These are phyloP conservation scores for Halcyon badia DNA, from an alignment of 2,797 vertebrate genomes.

Conservation along the genomic window DNA sequence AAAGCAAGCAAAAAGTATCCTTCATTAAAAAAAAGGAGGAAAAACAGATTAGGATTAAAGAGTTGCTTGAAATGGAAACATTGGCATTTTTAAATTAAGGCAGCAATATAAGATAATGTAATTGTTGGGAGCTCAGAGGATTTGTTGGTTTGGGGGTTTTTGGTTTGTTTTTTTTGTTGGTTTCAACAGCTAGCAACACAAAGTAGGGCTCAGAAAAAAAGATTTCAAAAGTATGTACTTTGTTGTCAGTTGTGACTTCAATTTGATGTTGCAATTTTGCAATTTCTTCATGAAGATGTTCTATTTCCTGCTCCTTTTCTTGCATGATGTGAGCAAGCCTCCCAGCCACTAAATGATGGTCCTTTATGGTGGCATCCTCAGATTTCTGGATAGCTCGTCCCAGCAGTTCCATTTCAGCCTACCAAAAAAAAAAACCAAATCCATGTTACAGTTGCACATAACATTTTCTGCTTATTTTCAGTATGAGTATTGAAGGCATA, in stretches of 20 bases:
- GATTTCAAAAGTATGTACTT: constrained; percentile 81
- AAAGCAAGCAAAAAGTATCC: neutral
- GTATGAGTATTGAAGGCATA: neutral
- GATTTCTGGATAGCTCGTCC: constrained; percentile 72
- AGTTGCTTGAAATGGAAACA: neutral
- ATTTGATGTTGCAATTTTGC: constrained; percentile 86
- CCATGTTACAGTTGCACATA: neutral
- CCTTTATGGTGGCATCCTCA: constrained; percentile 73
- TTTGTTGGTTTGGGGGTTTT: neutral
- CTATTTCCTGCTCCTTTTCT: constrained; percentile 92
- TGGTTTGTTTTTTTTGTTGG: neutral
- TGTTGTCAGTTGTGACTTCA: constrained; percentile 87
- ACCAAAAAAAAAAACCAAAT: constrained; percentile 47
- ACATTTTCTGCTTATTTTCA: neutral
- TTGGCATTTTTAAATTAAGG: neutral
- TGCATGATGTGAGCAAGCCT: constrained; percentile 89
- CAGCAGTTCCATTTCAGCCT: constrained; percentile 82
- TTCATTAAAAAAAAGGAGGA: neutral
- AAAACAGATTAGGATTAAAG: neutral
- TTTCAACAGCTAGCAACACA: neutral
- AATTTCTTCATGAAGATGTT: constrained; percentile 90
- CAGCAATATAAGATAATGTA: neutral
- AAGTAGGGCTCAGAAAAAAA: neutral
- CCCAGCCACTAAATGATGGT: constrained; percentile 84
- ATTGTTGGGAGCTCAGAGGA: rapidly evolving